Conservation (phyloP, 2,888 invertebrate genomes). For the Euplagia quadripunctaria region DNA sequence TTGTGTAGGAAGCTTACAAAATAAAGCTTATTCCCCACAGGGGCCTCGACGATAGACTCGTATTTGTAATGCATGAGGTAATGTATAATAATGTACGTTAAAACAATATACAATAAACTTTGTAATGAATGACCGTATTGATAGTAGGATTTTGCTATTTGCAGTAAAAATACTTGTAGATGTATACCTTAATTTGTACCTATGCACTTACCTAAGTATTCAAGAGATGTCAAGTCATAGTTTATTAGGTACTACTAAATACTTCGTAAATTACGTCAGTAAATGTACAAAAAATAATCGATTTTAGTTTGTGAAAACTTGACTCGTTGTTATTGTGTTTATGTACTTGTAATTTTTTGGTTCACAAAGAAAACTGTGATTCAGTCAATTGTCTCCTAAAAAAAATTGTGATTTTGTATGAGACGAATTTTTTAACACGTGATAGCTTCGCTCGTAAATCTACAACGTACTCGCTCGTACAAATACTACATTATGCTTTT, state of each 20-base stretch:
- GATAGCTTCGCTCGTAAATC: not conserved
- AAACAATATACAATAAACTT: constrained; percentile 36
- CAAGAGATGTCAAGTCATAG: not conserved
- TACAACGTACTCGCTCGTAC: constrained; percentile 1
- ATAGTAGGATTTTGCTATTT: constrained; percentile 13
- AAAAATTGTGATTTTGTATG: not conserved
- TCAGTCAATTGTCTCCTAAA: not conserved
- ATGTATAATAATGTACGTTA: constrained; percentile 26
- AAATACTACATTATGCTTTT: not conserved
- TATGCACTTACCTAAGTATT: not conserved
- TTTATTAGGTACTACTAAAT: not conserved
- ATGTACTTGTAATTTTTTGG: too few relatives aligned
- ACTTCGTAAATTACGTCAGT: not conserved
- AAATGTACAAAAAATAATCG: not conserved
- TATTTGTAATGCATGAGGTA: constrained; percentile 41
- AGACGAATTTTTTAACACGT: not conserved
- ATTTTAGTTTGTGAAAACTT: not conserved
- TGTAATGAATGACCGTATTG: constrained; percentile 21
- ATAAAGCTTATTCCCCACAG: constrained; percentile 45
- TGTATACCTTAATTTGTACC: not conserved
- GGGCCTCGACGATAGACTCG: constrained; percentile 47
- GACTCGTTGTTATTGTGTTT: not conserved
- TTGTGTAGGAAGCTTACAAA: constrained; percentile 52
- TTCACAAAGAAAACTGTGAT: too few relatives aligned
- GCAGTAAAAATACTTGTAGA: not conserved